Evolutionary conservation across 2,888 invertebrate species (phyloP).

Genomic region (Amiota communis): DNA sequence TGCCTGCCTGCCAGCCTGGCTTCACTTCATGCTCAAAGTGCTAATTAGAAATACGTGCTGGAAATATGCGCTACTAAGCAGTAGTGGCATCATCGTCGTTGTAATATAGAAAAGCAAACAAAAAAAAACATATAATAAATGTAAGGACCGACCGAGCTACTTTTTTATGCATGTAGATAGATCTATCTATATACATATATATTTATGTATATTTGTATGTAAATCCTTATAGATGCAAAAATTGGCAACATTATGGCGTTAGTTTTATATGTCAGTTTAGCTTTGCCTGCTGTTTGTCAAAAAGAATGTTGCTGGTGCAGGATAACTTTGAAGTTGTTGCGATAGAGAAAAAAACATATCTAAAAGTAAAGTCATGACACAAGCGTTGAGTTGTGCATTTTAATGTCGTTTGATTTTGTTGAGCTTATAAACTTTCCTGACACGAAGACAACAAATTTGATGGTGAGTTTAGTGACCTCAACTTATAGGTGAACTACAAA

Average conservation of each 20-base stretch:
- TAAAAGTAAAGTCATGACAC: no score
- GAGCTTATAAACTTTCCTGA: not conserved
- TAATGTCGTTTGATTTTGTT: constrained; percentile 1
- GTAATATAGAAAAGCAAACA: no score
- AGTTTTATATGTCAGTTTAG: constrained; percentile 9
- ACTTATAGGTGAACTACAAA: no score
- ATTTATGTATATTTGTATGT: no score
- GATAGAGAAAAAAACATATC: no score
- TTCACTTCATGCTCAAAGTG: constrained; percentile 47
- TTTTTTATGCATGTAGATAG: no score
- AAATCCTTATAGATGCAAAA: not conserved
- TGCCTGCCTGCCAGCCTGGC: constrained; percentile 42
- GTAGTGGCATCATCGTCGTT: not conserved
- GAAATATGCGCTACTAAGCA: constrained; percentile 46
- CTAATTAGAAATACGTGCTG: constrained; percentile 62
- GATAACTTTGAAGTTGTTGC: not conserved
- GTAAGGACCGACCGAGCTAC: no score
- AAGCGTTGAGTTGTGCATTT: constrained; percentile 5
- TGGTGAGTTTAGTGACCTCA: no score
- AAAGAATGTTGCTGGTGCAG: not conserved
- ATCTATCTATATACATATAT: no score
- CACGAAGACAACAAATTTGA: no score
- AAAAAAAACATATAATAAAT: no score
- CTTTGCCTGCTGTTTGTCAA: no score
- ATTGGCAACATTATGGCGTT: constrained; percentile 12